phyloP scores from a whole-genome alignment of 2,888 invertebrate species.

The Ecliptopera silaceata region DNA sequence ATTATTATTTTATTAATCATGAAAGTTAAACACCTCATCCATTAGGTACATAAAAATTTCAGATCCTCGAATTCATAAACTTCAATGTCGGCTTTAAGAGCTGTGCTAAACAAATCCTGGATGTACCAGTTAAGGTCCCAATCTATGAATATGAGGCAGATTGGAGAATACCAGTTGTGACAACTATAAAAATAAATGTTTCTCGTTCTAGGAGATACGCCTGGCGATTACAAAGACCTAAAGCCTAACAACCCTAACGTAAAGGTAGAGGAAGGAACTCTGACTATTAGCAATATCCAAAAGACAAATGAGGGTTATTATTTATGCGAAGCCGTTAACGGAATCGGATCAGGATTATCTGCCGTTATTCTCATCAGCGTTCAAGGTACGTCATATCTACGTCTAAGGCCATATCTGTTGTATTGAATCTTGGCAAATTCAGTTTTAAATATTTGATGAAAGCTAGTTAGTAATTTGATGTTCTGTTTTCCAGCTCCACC shows the following conservation, averaged over 20 bases:
- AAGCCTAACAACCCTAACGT: conserved; percentile 95
- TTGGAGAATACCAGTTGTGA: neutral
- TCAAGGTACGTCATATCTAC: conserved; percentile 85
- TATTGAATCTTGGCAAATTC: too few relatives aligned
- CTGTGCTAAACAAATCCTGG: too few relatives aligned
- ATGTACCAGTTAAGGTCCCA: too few relatives aligned
- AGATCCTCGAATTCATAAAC: too few relatives aligned
- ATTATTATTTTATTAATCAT: too few relatives aligned
- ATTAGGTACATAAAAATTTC: too few relatives aligned
- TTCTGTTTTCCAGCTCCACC: conserved; percentile 87
- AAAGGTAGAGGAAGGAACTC: conserved; percentile 96
- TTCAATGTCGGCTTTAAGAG: too few relatives aligned
- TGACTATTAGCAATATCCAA: conserved; percentile 94
- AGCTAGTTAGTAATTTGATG: too few relatives aligned
- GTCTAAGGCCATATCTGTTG: neutral
- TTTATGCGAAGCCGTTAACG: conserved; percentile 97
- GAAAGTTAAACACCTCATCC: too few relatives aligned
- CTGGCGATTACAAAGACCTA: conserved; percentile 96
- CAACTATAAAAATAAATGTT: neutral
- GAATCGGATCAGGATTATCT: conserved; percentile 96
- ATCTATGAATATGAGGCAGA: too few relatives aligned
- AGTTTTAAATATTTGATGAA: neutral
- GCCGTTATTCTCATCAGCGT: conserved; percentile 97
- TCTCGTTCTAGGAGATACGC: conserved; percentile 87
- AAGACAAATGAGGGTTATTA: conserved; percentile 97